Evolutionary conservation across 2,113 vertebrate genomes (phyloP).

Genomic region (Lepisosteus oculatus): DNA sequence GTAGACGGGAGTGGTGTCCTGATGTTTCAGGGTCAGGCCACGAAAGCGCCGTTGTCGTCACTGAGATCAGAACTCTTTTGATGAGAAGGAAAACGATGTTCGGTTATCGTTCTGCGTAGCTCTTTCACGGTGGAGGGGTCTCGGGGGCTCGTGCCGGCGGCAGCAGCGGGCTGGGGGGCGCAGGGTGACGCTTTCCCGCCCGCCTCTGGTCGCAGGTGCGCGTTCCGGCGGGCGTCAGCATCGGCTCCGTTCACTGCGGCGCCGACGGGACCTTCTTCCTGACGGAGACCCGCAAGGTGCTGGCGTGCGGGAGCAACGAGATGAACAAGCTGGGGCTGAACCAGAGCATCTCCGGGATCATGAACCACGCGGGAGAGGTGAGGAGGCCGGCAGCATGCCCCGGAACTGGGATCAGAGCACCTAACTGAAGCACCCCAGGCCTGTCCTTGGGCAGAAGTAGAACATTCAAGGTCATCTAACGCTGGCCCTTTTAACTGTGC

Average conservation of each 20-base stretch:
- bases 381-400: background rate
- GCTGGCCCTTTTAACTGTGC: too few species aligned
- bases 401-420: too few species aligned
- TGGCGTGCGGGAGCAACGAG: slow-evolving; percentile 95
- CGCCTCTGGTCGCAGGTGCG: slow-evolving; percentile 68
- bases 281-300: slow-evolving; percentile 89
- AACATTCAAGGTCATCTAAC: too few species aligned
- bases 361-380: slow-evolving; percentile 78
- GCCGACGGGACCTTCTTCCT: slow-evolving; percentile 91
- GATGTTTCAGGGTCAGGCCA: too few species aligned
- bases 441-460: too few species aligned
- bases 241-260: slow-evolving; percentile 86
- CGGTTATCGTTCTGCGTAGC: background rate
- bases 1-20: background rate
- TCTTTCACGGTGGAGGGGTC: background rate
- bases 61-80: background rate
- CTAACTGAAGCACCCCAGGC: too few species aligned
- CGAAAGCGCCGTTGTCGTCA: too few species aligned
- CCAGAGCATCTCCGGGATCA: slow-evolving; percentile 90
- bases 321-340: slow-evolving; percentile 94
- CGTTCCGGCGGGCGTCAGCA: slow-evolving; percentile 80
- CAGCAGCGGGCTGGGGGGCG: too few species aligned
- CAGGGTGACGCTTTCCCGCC: too few species aligned
- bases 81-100: background rate
- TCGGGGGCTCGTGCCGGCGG: background rate